Percentiles rank a stretch among this genome's conserved stretches.
Conservation (phyloP, 2,797 vertebrate genomes). For the Prionace glauca region DNA sequence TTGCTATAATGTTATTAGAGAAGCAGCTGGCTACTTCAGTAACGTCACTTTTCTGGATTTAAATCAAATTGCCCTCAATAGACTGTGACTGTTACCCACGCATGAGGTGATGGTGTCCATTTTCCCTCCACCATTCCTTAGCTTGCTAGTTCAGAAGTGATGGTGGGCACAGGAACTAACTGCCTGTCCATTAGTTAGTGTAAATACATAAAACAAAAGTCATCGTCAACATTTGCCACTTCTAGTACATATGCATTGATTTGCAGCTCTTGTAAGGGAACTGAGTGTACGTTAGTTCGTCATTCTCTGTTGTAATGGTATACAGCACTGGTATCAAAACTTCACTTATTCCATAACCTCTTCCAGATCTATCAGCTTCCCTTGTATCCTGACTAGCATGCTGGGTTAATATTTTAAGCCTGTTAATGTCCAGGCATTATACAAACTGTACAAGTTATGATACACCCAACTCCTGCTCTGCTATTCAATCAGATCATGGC, state of each 20-base stretch:
- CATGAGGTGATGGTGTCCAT: background rate
- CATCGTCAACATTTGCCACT: background rate
- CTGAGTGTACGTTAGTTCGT: background rate
- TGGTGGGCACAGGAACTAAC: background rate
- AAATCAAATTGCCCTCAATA: background rate
- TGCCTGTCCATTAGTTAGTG: background rate
- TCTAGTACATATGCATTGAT: background rate
- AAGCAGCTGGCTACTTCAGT: background rate
- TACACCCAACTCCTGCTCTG: background rate
- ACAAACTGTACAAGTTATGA: background rate
- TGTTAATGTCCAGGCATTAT: background rate
- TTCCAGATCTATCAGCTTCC: background rate
- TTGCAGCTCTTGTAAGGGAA: background rate
- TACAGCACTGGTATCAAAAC: background rate
- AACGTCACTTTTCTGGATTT: background rate
- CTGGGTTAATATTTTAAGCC: background rate
- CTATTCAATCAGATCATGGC: no score
- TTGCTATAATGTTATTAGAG: background rate
- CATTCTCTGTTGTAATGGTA: background rate
- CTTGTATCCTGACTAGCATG: background rate
- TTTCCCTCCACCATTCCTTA: background rate
- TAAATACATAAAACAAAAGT: background rate
- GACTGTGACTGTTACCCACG: background rate
- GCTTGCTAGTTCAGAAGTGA: background rate
- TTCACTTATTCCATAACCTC: background rate